These are phyloP conservation scores for Acanthiza pusilla DNA, from an alignment of 2,797 vertebrate species.

Conservation along the genomic window DNA sequence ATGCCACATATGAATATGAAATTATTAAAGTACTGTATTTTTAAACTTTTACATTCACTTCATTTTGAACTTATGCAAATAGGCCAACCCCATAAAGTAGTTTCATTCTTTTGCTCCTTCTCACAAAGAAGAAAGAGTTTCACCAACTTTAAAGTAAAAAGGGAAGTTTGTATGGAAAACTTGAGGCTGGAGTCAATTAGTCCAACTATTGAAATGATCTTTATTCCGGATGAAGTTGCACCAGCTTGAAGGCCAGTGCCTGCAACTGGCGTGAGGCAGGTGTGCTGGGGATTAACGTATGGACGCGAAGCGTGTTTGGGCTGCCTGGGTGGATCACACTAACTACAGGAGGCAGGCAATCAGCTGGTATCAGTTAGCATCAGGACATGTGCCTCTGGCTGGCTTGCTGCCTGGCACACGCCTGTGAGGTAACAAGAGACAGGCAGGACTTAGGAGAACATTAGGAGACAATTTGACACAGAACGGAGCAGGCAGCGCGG, in stretches of 20 bases:
- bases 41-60: background rate
- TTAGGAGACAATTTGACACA: slow-evolving; percentile 21
- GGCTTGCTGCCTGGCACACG: slow-evolving; percentile 56
- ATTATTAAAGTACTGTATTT: background rate
- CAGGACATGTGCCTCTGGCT: background rate
- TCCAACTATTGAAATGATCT: background rate
- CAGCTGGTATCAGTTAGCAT: slow-evolving; percentile 29
- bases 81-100: background rate
- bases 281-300: background rate
- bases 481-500: background rate
- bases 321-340: background rate
- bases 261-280: background rate
- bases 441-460: background rate
- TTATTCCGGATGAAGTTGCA: background rate
- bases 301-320: background rate
- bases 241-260: background rate
- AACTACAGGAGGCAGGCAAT: slow-evolving; percentile 12
- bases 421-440: slow-evolving; percentile 53
- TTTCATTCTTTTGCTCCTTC: background rate
- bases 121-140: background rate
- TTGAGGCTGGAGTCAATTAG: background rate
- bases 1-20: background rate
- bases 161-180: background rate
- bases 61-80: background rate
- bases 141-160: background rate